Evolutionary conservation across 2,797 vertebrate species (phyloP).

Genomic region (Limosa lapponica): DNA sequence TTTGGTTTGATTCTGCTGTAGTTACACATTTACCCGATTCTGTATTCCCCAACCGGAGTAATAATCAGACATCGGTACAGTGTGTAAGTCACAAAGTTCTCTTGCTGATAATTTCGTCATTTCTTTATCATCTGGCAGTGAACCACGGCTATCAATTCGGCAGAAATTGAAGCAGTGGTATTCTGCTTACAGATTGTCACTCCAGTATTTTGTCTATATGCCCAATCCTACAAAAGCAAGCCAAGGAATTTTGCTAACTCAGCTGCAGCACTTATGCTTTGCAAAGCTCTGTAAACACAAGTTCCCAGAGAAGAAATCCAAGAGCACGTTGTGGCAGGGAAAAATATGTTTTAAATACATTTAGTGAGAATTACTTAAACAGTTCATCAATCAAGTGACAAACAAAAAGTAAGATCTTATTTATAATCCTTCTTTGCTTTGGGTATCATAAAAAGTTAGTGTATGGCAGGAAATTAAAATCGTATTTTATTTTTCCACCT

Average conservation of each 20-base stretch:
- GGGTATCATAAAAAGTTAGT: background rate
- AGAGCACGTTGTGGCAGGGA: constrained; percentile 16
- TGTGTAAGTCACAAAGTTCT: background rate
- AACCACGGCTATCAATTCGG: background rate
- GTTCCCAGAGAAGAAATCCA: constrained; percentile 48
- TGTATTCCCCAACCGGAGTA: background rate
- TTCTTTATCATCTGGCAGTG: constrained; percentile 28
- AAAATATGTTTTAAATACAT: constrained; percentile 43
- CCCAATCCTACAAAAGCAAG: background rate
- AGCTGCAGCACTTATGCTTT: constrained; percentile 22
- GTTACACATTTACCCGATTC: constrained; percentile 8
- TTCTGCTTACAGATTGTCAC: constrained; percentile 41
- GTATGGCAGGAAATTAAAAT: constrained; percentile 50
- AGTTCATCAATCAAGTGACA: constrained; percentile 62
- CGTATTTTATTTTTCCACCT: constrained; percentile 53
- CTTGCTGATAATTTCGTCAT: background rate
- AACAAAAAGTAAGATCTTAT: constrained; percentile 21
- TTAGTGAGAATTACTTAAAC: constrained; percentile 33
- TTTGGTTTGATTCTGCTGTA: background rate
- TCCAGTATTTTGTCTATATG: constrained; percentile 60
- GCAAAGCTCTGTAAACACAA: constrained; percentile 52
- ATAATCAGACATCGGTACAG: constrained; percentile 2
- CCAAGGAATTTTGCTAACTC: constrained; percentile 61
- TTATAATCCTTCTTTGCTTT: background rate
- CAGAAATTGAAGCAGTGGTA: background rate